A percentile compares a stretch with the other conserved stretches of the same genome.
Conservation (phyloP, 1,140 invertebrate genomes). For the Protaetia brevitarsis region DNA sequence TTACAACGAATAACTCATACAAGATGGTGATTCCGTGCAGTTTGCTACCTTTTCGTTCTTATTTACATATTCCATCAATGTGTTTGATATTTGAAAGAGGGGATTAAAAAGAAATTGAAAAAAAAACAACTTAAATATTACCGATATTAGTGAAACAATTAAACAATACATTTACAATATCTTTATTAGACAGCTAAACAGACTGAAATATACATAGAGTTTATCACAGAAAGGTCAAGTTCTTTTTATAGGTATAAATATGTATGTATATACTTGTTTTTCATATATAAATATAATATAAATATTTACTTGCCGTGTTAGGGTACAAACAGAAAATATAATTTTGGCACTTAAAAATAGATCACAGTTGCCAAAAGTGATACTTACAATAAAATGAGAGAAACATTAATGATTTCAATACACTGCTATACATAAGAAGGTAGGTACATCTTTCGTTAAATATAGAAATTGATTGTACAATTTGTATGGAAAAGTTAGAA, state of each 20-base stretch:
- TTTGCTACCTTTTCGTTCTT: no score
- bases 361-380: constrained; percentile 20
- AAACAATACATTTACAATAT: not conserved
- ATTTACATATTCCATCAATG: no score
- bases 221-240: constrained; percentile 20
- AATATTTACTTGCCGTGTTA: not conserved
- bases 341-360: constrained; percentile 20
- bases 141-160: no score
- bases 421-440: not conserved
- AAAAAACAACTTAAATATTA: no score
- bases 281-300: no score
- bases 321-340: not conserved
- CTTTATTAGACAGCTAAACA: constrained; percentile 1
- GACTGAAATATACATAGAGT: constrained; percentile 12
- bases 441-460: not conserved
- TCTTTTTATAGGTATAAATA: constrained; percentile 12
- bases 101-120: no score
- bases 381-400: not conserved
- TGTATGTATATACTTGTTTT: no score
- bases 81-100: no score
- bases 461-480: not conserved
- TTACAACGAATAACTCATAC: no score
- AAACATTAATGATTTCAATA: not conserved
- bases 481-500: no score
- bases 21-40: no score